These are phyloP conservation scores for Eutrigla gurnardus DNA, from an alignment of 2,797 vertebrate species.

Conservation along the genomic window DNA sequence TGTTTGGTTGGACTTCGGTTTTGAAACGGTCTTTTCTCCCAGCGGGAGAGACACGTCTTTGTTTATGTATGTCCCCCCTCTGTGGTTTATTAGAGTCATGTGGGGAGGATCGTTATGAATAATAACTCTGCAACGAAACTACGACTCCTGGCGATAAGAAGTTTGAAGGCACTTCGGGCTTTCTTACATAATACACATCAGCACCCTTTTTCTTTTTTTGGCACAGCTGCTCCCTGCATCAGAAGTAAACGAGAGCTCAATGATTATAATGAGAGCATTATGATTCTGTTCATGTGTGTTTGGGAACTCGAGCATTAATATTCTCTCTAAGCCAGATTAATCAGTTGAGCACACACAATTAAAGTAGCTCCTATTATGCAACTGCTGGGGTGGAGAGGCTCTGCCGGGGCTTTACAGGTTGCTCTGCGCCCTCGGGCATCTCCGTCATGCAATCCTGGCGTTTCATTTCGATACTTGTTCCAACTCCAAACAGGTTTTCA, in stretches of 20 bases:
- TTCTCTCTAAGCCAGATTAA: constrained; percentile 58
- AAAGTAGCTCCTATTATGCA: constrained; percentile 61
- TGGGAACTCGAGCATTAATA: constrained; percentile 59
- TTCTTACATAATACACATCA: constrained; percentile 54
- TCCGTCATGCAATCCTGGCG: neutral
- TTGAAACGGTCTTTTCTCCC: constrained; percentile 38
- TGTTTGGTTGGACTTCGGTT: constrained; percentile 34
- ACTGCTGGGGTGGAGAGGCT: constrained; percentile 23
- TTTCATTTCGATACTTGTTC: constrained; percentile 19
- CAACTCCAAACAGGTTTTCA: constrained; percentile 12
- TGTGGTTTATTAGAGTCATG: constrained; percentile 60
- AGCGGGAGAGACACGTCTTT: constrained; percentile 40
- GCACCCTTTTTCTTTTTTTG: constrained; percentile 9
- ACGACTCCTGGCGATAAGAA: constrained; percentile 59
- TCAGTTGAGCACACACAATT: constrained; percentile 52
- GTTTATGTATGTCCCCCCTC: constrained; percentile 28
- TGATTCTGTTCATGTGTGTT: constrained; percentile 62
- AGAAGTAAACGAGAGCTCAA: constrained; percentile 54
- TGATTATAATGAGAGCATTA: constrained; percentile 65
- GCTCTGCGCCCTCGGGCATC: constrained; percentile 8
- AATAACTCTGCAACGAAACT: constrained; percentile 53
- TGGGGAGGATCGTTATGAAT: constrained; percentile 48
- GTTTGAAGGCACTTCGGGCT: constrained; percentile 19
- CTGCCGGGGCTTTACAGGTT: constrained; percentile 15
- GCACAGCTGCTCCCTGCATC: constrained; percentile 51